Evolutionary conservation across 2,888 invertebrate genomes (phyloP), one percentile per base, ranked within the genome.

Genomic region (Arctia plantaginis): DNA sequence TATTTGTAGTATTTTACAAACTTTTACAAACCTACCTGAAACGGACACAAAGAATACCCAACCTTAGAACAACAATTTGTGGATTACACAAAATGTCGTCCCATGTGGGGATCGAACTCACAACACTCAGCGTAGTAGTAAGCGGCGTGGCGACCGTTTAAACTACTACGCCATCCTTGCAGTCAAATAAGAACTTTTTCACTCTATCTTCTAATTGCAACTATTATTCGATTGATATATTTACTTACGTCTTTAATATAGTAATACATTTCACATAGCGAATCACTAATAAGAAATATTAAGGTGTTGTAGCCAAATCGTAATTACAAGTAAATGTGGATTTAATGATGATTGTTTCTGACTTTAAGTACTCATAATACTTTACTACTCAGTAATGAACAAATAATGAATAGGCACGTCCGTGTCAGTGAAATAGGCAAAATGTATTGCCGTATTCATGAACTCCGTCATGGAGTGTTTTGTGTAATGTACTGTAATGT

Each of bases 331-430:
- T 75, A 47, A 71, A 73, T 76, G 67, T 68, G n/a, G 66, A 70
- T 71, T 80, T 84, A 77, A 85, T 80, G 77, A 79, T 84, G 83
- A 79, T 80, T 85, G 78, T 77, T 30, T 65, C 12, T 62, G 47
- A 59, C 71, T 76, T 76, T 77, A 79, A 74, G 65, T 77, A 77
- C 73, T 79, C 64, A 68, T 77, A 75, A 84, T 75, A 77, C 76
- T 84, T 77, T 74, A 79, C 71, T 64, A 75, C 73, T 55, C 72
- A 44, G 69, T 73, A 79, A 81, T 82, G 72, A 75, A 78, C 68
- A 76, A 75, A 74, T 73, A 75, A 77, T 75, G 69, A 69, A 66
- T 69, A 75, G 72, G 55, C 69, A 73, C 74, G 66, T 71, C 33
- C 33, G 51, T 71, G 67, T 70, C 74, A 72, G 73, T 76, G 74